Percentiles rank a stretch among this genome's conserved stretches.
phyloP scores from a whole-genome alignment of 1,140 invertebrate species.

The Pseudomyrmex gracilis region DNA sequence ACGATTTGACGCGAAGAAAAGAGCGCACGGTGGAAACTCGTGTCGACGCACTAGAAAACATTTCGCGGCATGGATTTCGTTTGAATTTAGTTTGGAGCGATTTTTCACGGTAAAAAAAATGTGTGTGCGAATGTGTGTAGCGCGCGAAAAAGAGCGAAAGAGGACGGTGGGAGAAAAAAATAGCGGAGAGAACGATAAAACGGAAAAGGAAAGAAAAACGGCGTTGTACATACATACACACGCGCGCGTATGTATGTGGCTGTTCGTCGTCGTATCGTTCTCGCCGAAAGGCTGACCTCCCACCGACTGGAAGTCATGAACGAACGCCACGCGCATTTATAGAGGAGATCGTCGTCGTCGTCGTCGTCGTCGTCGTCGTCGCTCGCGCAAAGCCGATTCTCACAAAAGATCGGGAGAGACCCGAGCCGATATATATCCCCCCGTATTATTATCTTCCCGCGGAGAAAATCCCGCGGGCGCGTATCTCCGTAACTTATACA shows the following conservation, averaged over 20 bases:
- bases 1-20: not conserved
- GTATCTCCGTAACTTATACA: no score
- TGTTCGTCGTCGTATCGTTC: constrained; percentile 45
- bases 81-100: not conserved
- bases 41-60: not conserved
- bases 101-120: not conserved
- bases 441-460: no score
- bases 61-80: not conserved
- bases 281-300: constrained; percentile 67
- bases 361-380: no score
- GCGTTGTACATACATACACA: not conserved
- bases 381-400: no score
- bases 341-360: constrained; percentile 12
- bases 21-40: not conserved
- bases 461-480: no score
- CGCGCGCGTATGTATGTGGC: not conserved
- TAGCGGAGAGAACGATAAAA: not conserved
- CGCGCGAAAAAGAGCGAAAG: not conserved
- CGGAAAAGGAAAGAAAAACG: constrained; percentile 12
- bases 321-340: constrained; percentile 68
- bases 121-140: not conserved
- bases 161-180: constrained; percentile 12
- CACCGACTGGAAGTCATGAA: constrained; percentile 67
- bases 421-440: constrained; percentile 6
- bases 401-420: not conserved